Base-by-base conservation (phyloP, 2,888 invertebrate genomes). In the Phortica magna region DNA sequence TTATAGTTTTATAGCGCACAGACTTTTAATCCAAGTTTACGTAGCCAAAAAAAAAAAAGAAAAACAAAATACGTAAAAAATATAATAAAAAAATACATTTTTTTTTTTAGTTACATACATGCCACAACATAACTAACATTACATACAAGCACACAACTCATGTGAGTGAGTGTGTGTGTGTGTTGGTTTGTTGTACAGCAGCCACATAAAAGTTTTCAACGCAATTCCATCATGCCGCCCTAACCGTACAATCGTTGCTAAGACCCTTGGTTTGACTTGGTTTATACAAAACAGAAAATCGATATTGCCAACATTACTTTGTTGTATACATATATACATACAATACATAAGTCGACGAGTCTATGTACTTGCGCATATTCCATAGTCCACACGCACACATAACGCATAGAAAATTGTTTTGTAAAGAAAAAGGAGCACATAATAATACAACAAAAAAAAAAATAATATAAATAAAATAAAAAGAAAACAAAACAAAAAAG, bases 291-390 rank as follows among this genome's bases (percentile, higher is more conserved):
- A 71, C 55, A 71, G 55, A 71, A 71, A 71, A 71, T 71, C 70
- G 70, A 71, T 74, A 65, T 53, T 61, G 39, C 31, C 48, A 53
- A 65, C 31, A 55, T 71, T 53, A 31, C 39, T 71, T 19, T 48
- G 48, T 39, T 53, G 55, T 71, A 31, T 42, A 22, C 22, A 61
- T 2, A 53, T 39, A 74, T 48, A 70, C 41, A 61, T 22, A 68
- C 31, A 78, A 80, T 14, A 48, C 48, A 48, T 14, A 48, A 31
- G 31, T 31, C 31, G 31, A 31, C 68, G 57, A 78, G 68, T 72
- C 80, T 84, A 79, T 87, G 88, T 88, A 85, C 88, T 88, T 88
- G 88, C 85, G 85, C 87, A 88, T 85, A 85, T 88, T 85, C 80
- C 78, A 81, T 75, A 81, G 79, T 43, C 55, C 65, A 64, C 74